Evolutionary conservation across 2,113 vertebrate genomes (phyloP).

Genomic region (Amphiprion ocellaris): DNA sequence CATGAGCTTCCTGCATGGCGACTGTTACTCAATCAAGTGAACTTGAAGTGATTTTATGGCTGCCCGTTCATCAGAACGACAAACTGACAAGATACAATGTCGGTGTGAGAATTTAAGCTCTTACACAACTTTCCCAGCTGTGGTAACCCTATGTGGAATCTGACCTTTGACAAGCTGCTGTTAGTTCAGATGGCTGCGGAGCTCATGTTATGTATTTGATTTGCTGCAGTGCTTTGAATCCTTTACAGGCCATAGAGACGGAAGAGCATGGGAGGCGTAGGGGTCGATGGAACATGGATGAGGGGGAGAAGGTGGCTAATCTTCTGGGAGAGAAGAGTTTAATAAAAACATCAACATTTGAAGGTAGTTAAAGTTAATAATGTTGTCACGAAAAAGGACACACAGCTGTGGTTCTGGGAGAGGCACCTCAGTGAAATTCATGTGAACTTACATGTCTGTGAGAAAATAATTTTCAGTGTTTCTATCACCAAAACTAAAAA

Average conservation of each 20-base stretch:
- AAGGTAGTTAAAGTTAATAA: constrained; percentile 61
- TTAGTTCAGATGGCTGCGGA: constrained; percentile 65
- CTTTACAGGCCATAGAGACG: constrained; percentile 51
- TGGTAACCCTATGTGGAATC: constrained; percentile 32
- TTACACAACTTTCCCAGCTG: constrained; percentile 51
- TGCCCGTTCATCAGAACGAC: constrained; percentile 25
- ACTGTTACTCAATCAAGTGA: not conserved
- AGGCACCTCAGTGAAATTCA: too few species aligned
- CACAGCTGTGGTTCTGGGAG: not conserved
- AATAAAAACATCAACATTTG: constrained; percentile 65
- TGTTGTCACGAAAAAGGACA: not conserved
- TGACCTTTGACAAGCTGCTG: constrained; percentile 54
- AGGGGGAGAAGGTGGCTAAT: constrained; percentile 72
- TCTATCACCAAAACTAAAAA: not conserved
- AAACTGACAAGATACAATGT: constrained; percentile 10
- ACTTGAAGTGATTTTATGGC: constrained; percentile 14
- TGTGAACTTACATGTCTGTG: too few species aligned
- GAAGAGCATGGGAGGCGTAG: constrained; percentile 37
- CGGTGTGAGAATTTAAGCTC: constrained; percentile 43
- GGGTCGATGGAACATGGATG: constrained; percentile 75
- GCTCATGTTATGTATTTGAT: constrained; percentile 39
- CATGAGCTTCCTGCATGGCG: not conserved
- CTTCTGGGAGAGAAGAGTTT: constrained; percentile 80
- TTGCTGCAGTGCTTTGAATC: constrained; percentile 31
- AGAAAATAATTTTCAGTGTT: not conserved